These are phyloP conservation scores for Cyphomyrus plagiostoma DNA, from an alignment of 2,113 vertebrate genomes.

Conservation along the genomic window DNA sequence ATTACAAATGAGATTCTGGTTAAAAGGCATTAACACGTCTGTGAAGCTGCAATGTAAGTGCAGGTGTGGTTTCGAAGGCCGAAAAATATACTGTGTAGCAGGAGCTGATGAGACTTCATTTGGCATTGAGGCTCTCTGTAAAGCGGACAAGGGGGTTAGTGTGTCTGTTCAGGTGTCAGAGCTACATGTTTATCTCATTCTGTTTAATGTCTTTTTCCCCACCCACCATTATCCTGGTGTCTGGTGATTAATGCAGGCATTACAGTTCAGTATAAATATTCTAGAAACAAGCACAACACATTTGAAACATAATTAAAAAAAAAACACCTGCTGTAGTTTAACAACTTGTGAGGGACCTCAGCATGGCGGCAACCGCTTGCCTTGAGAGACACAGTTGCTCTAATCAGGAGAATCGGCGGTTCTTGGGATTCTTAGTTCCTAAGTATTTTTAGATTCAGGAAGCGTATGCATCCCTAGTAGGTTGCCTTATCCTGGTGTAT, in stretches of 20 bases:
- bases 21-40: not conserved
- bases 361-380: not conserved
- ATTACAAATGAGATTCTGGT: not conserved
- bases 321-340: not conserved
- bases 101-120: not conserved
- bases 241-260: not conserved
- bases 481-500: not conserved
- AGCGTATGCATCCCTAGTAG: not conserved
- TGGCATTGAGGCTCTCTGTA: not conserved
- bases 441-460: not conserved
- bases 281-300: not conserved
- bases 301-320: not conserved
- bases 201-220: not conserved
- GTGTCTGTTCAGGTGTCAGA: not conserved
- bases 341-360: not conserved
- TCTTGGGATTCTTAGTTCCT: not conserved
- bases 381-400: not conserved
- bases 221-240: not conserved
- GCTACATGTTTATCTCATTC: not conserved
- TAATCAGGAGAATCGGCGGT: not conserved
- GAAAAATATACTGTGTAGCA: not conserved
- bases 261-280: not conserved
- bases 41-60: not conserved
- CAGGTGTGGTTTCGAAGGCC: not conserved
- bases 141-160: not conserved